Evolutionary conservation across 2,888 invertebrate genomes (phyloP).

Genomic region (Drepana falcataria): DNA sequence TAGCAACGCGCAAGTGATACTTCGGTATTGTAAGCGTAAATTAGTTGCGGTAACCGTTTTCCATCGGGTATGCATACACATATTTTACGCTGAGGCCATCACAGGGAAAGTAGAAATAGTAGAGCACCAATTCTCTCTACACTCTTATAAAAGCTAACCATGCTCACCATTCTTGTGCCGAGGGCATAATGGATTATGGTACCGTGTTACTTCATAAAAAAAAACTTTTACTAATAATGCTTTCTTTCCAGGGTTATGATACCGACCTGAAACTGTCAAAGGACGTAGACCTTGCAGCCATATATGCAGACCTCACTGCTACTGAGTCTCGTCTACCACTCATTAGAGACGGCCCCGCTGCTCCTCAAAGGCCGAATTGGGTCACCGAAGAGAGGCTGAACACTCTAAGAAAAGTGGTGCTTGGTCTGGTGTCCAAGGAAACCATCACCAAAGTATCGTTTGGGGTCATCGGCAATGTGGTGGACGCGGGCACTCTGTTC

Average conservation of each 20-base stretch:
- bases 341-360: slow-evolving; percentile 38
- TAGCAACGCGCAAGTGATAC: too few species aligned
- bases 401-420: slow-evolving; percentile 29
- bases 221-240: not conserved
- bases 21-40: too few species aligned
- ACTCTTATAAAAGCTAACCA: too few species aligned
- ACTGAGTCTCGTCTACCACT: slow-evolving; percentile 35
- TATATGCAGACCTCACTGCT: slow-evolving; percentile 36
- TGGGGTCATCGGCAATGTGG: slow-evolving; percentile 50
- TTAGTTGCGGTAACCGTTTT: too few species aligned
- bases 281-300: slow-evolving; percentile 42
- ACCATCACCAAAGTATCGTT: slow-evolving; percentile 55
- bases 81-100: too few species aligned
- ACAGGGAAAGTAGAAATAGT: too few species aligned
- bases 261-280: slow-evolving; percentile 35
- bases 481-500: slow-evolving; percentile 64
- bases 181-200: too few species aligned
- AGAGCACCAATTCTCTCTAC: too few species aligned
- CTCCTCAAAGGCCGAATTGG: slow-evolving; percentile 51
- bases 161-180: too few species aligned
- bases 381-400: slow-evolving; percentile 48
- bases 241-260: slow-evolving; percentile 50
- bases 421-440: slow-evolving; percentile 47
- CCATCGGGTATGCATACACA: too few species aligned
- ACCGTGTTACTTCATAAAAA: too few species aligned